Conservation (phyloP, 2,888 invertebrate genomes). For the Apodemia mormo region DNA sequence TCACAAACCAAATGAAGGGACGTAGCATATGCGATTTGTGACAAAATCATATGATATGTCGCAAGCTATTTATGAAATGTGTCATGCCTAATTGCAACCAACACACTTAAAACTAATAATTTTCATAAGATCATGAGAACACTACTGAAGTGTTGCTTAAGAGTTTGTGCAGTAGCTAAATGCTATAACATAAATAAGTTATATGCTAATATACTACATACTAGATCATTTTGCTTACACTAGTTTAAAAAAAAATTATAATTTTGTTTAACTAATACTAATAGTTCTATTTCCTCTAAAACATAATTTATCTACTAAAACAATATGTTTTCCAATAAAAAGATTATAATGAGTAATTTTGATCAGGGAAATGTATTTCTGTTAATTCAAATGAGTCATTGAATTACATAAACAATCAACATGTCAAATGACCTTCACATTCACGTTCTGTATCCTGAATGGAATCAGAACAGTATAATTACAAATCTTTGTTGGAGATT, state of each 20-base stretch:
- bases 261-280: neutral
- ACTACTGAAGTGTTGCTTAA: too few relatives aligned
- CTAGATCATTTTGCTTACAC: neutral
- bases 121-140: too few relatives aligned
- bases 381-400: conserved; percentile 2
- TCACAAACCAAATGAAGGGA: too few relatives aligned
- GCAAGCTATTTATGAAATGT: too few relatives aligned
- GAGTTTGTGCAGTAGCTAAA: too few relatives aligned
- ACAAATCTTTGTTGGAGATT: neutral
- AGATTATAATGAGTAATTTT: conserved; percentile 3
- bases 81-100: too few relatives aligned
- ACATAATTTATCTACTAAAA: neutral
- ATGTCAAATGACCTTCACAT: neutral
- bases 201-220: neutral
- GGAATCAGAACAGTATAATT: neutral
- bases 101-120: too few relatives aligned
- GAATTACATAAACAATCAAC: neutral
- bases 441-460: neutral
- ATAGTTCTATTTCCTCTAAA: too few relatives aligned
- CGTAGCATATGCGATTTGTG: too few relatives aligned
- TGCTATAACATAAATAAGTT: neutral
- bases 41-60: too few relatives aligned
- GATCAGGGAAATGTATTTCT: neutral
- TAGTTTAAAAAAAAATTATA: neutral
- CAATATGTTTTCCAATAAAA: neutral